These are phyloP conservation scores for Nesometra sesokonis DNA, from an alignment of 35 echinoderm and acorn worm species.

Conservation along the genomic window DNA sequence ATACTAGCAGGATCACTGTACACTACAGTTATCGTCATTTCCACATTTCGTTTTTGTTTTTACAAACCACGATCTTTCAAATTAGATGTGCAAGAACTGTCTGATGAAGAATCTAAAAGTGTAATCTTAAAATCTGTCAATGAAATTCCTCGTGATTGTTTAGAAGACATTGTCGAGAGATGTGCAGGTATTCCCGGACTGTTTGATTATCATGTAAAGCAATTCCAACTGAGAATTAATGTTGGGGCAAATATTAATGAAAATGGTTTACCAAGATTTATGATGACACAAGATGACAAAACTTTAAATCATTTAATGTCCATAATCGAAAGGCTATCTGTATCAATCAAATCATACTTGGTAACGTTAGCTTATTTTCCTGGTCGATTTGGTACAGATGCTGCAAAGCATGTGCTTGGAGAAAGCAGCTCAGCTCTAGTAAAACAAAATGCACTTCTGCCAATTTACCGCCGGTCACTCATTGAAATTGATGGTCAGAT, in stretches of 20 bases:
- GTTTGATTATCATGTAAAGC: not conserved
- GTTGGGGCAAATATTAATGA: not conserved
- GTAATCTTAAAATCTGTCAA: not conserved
- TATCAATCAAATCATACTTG: not conserved
- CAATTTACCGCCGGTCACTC: not conserved
- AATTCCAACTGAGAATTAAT: not conserved
- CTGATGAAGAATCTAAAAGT: not conserved
- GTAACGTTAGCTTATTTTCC: conserved; percentile 4
- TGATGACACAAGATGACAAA: not conserved
- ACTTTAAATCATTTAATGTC: not conserved
- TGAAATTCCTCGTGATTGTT: not conserved
- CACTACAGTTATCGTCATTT: not conserved
- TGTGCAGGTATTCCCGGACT: not conserved
- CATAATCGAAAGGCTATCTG: not conserved
- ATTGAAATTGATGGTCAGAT: not conserved
- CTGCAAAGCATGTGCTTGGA: conserved; percentile 9
- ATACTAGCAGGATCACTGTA: not conserved
- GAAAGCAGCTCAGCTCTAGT: not conserved
- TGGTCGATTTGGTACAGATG: not conserved
- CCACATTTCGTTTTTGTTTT: not conserved
- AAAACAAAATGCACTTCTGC: conserved; percentile 1
- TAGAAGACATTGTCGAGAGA: not conserved
- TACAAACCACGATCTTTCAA: not conserved
- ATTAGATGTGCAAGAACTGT: not conserved
- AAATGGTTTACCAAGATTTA: not conserved